Percentiles rank a stretch among this genome's conserved stretches.
These are phyloP conservation scores for Cossypha heuglini DNA, from an alignment of 2,797 vertebrate species.

Conservation along the genomic window DNA sequence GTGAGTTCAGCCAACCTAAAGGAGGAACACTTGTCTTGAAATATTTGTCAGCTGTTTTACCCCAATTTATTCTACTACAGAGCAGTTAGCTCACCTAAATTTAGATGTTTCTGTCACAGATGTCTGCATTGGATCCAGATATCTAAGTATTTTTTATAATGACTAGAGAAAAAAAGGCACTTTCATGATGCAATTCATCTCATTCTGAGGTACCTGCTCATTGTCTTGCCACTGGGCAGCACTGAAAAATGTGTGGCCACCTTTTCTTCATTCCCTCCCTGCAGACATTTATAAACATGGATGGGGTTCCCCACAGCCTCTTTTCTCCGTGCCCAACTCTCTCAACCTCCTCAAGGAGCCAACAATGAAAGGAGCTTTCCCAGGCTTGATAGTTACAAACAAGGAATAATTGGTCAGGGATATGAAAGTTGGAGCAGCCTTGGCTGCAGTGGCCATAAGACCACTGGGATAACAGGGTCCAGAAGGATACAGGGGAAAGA, in stretches of 20 bases:
- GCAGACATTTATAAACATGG: not conserved
- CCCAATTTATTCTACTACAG: not conserved
- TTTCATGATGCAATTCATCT: not conserved
- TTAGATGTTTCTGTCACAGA: not conserved
- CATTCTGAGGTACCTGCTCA: not conserved
- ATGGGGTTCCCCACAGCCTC: not conserved
- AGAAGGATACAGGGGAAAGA: not conserved
- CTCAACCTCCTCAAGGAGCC: not conserved
- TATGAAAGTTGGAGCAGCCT: not conserved
- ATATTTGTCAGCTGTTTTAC: not conserved
- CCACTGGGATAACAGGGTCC: not conserved
- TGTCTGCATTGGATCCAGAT: not conserved
- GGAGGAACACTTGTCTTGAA: not conserved
- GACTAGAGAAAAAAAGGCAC: not conserved
- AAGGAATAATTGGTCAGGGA: not conserved
- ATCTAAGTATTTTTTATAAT: not conserved
- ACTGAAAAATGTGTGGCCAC: not conserved
- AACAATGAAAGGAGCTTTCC: not conserved
- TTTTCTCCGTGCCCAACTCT: not conserved
- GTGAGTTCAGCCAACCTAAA: not conserved
- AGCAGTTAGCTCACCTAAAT: not conserved
- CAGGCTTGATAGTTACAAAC: not conserved
- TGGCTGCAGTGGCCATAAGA: not conserved
- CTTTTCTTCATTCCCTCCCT: not conserved
- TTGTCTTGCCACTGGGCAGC: not conserved